Evolutionary conservation across 2,888 invertebrate species (phyloP).

Genomic region (Sisyra nigra): DNA sequence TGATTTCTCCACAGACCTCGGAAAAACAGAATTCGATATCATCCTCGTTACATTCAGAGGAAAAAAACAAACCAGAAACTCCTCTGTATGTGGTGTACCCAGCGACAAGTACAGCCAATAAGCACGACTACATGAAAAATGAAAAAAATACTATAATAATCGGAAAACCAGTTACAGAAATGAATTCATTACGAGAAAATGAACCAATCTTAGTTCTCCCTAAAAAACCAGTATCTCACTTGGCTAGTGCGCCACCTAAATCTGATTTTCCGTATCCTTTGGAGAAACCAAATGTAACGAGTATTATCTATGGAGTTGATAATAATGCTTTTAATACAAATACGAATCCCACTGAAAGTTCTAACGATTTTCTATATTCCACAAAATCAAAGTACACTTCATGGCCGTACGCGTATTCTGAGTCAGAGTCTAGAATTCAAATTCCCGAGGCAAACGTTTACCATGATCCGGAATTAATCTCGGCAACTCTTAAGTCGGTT

Average conservation of each 20-base stretch:
- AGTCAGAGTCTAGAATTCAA: constrained; percentile 18
- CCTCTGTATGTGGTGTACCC: constrained; percentile 43
- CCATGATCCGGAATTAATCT: constrained; percentile 20
- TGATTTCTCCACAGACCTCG: constrained; percentile 11
- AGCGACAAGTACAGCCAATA: constrained; percentile 33
- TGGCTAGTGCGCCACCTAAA: constrained; percentile 22
- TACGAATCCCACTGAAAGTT: no score
- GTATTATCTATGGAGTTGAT: constrained; percentile 11
- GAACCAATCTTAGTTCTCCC: constrained; percentile 23
- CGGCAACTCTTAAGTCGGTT: constrained; percentile 25
- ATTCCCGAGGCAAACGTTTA: constrained; percentile 19
- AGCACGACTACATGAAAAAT: constrained; percentile 27
- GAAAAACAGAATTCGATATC: constrained; percentile 10
- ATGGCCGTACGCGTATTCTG: not conserved
- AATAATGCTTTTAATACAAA: no score
- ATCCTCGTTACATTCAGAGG: constrained; percentile 13
- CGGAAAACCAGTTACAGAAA: constrained; percentile 34
- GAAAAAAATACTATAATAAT: constrained; percentile 34
- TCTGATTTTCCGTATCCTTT: constrained; percentile 48
- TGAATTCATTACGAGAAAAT: no score
- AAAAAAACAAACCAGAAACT: constrained; percentile 15
- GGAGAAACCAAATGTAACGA: constrained; percentile 37
- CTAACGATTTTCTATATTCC: not conserved
- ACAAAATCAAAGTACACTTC: not conserved
- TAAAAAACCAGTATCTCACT: not conserved